phyloP scores from a whole-genome alignment of 2,888 invertebrate species.

The Camptogramma bilineatum region DNA sequence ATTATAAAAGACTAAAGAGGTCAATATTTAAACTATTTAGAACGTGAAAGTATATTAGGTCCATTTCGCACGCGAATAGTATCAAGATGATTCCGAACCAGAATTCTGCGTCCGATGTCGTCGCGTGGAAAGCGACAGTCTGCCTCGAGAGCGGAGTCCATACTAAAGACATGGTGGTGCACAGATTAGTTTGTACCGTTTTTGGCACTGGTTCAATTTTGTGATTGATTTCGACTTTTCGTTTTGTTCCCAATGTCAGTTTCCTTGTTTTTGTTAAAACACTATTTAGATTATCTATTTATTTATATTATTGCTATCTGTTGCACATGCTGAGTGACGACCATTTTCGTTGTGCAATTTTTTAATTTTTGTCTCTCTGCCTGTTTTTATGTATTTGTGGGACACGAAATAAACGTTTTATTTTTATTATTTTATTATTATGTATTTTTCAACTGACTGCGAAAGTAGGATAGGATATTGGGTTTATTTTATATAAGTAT shows the following conservation, averaged over 20 bases:
- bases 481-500: too few relatives aligned
- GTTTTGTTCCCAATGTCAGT: slow-evolving; percentile 23
- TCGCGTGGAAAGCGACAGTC: slow-evolving; percentile 62
- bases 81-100: slow-evolving; percentile 76
- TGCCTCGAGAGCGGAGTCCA: slow-evolving; percentile 65
- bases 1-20: slow-evolving; percentile 32
- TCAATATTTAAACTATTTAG: slow-evolving; percentile 30
- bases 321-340: too few relatives aligned
- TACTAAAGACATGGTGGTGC: slow-evolving; percentile 63
- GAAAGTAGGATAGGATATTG: too few relatives aligned
- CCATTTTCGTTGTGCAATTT: too few relatives aligned
- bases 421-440: too few relatives aligned
- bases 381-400: too few relatives aligned
- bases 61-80: slow-evolving; percentile 79
- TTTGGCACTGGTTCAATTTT: slow-evolving; percentile 30
- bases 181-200: slow-evolving; percentile 8
- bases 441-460: too few relatives aligned
- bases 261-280: slow-evolving; percentile 12
- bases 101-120: slow-evolving; percentile 74
- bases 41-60: slow-evolving; percentile 75
- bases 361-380: too few relatives aligned
- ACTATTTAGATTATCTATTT: neutral
- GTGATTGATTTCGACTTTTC: slow-evolving; percentile 27
- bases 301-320: too few relatives aligned
- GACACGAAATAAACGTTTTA: too few relatives aligned